A percentile compares a stretch with the other conserved stretches of the same genome.
These are phyloP conservation scores for Heliconius eleuchia DNA, from an alignment of 1,140 invertebrate genomes.

Conservation along the genomic window DNA sequence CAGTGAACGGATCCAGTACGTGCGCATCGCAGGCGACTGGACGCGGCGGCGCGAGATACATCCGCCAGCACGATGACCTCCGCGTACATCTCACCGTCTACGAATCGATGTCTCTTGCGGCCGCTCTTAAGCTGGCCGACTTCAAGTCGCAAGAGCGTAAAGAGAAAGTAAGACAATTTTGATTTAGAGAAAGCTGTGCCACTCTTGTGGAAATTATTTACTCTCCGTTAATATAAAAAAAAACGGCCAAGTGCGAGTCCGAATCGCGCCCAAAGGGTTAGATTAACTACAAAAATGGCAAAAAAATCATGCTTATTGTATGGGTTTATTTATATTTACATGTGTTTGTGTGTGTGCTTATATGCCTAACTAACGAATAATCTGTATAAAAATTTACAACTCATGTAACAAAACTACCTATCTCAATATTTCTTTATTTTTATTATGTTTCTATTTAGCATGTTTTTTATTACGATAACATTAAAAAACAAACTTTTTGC, in stretches of 20 bases:
- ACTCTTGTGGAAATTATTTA: background rate
- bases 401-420: too few relatives aligned
- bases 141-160: conserved; percentile 84
- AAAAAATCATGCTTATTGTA: too few relatives aligned
- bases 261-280: too few relatives aligned
- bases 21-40: conserved; percentile 63
- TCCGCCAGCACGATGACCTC: conserved; percentile 94
- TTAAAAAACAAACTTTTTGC: background rate
- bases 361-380: background rate
- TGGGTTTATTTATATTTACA: too few relatives aligned
- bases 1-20: conserved; percentile 75
- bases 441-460: too few relatives aligned
- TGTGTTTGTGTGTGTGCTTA: too few relatives aligned
- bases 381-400: background rate
- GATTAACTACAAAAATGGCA: too few relatives aligned
- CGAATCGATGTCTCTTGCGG: conserved; percentile 91
- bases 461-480: too few relatives aligned
- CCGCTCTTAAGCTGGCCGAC: conserved; percentile 90
- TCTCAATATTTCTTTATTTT: too few relatives aligned
- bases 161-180: conserved; percentile 69
- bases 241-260: too few relatives aligned
- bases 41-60: conserved; percentile 85
- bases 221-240: background rate
- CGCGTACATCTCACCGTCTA: conserved; percentile 90
- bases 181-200: conserved; percentile 41